phyloP scores from a whole-genome alignment of 2,113 vertebrate species.

The Parotia lawesii region DNA sequence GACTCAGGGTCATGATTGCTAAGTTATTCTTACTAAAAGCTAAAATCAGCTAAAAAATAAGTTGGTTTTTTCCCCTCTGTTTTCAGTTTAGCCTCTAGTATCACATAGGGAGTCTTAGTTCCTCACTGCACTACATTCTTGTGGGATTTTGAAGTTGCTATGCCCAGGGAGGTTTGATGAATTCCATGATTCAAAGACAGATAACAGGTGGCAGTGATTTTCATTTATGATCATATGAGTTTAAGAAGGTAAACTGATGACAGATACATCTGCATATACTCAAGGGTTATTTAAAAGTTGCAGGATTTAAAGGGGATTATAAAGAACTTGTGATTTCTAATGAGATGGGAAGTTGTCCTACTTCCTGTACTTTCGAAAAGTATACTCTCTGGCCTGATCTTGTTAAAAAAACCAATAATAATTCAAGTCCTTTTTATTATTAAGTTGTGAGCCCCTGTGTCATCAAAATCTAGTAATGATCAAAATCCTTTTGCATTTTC shows the following conservation, averaged over 20 bases:
- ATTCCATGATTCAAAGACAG: background rate
- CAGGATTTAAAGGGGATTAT: background rate
- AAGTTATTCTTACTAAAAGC: background rate
- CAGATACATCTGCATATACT: background rate
- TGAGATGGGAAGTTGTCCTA: background rate
- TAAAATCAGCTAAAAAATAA: background rate
- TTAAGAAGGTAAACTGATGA: background rate
- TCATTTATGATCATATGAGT: background rate
- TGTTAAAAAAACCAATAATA: background rate
- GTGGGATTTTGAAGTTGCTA: background rate
- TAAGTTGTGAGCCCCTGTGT: background rate
- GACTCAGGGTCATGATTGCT: background rate
- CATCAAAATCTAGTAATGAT: background rate
- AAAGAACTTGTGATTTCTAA: background rate
- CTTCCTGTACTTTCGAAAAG: background rate
- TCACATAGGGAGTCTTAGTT: background rate
- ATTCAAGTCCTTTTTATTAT: background rate
- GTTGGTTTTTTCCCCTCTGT: background rate
- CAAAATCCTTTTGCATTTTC: constrained; percentile 35
- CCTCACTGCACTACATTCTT: background rate
- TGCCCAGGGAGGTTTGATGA: background rate
- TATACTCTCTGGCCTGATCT: background rate
- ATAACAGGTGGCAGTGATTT: background rate
- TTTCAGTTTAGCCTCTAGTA: background rate
- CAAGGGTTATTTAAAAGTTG: background rate